A percentile compares a stretch with the other conserved stretches of the same genome.
phyloP scores from a whole-genome alignment of 2,113 vertebrate species.

The Coptodon bakossiorum region DNA sequence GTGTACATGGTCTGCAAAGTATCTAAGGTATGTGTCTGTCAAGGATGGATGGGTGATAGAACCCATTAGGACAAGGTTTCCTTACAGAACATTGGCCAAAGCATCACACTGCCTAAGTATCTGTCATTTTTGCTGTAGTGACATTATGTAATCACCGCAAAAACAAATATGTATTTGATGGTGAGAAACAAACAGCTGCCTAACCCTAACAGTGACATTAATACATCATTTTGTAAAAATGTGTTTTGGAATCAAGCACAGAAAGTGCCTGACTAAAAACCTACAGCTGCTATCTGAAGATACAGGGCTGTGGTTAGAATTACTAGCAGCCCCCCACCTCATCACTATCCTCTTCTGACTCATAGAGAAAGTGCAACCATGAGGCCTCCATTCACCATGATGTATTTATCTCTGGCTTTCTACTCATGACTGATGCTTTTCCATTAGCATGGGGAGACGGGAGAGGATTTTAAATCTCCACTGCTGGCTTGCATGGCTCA shows the following conservation, averaged over 20 bases:
- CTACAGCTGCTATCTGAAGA: neutral
- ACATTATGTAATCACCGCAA: neutral
- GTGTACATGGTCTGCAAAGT: neutral
- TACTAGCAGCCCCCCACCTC: neutral
- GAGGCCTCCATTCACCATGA: conserved; percentile 21
- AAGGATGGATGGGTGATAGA: neutral
- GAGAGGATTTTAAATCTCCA: conserved; percentile 38
- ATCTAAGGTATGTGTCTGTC: neutral
- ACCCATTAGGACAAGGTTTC: neutral
- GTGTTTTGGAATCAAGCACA: neutral
- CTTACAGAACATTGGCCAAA: neutral
- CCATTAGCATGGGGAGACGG: conserved; percentile 43
- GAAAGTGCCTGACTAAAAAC: neutral
- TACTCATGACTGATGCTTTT: conserved; percentile 56
- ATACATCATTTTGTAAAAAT: neutral
- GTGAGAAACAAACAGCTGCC: neutral
- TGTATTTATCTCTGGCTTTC: conserved; percentile 51
- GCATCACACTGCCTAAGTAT: neutral
- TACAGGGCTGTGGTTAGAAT: neutral
- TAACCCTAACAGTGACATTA: neutral
- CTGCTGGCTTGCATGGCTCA: conserved; percentile 14
- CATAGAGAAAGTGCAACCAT: conserved; percentile 10
- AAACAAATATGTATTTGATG: neutral
- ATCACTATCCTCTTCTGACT: neutral
- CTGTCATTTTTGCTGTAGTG: neutral